phyloP scores from a whole-genome alignment of 2,113 vertebrate genomes.

The Prunella himalayana region DNA sequence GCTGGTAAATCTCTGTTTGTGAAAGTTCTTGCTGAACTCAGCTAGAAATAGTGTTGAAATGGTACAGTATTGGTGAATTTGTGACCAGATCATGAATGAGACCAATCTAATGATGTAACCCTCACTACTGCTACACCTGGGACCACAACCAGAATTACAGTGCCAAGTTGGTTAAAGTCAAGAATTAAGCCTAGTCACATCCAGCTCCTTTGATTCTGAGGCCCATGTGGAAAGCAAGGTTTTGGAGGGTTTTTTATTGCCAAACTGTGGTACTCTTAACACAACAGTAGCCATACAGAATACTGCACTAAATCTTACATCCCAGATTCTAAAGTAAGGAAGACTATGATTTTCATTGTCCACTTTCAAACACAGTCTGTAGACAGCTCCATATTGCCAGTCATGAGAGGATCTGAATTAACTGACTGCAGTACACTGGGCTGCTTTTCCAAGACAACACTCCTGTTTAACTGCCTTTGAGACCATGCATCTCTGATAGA shows the following conservation, averaged over 20 bases:
- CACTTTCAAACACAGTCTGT: neutral
- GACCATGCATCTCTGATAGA: neutral
- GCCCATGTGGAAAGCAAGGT: neutral
- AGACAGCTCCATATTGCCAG: neutral
- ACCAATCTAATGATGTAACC: neutral
- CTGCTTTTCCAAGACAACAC: neutral
- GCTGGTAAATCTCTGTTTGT: neutral
- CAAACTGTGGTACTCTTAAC: neutral
- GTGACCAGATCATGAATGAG: neutral
- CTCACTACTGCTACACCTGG: neutral
- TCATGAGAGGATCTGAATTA: fast-evolving
- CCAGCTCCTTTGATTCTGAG: neutral
- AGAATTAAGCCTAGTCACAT: neutral
- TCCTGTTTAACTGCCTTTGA: neutral
- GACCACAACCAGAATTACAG: neutral
- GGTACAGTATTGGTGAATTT: neutral
- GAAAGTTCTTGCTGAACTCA: neutral
- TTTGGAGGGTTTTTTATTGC: neutral
- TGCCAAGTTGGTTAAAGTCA: neutral
- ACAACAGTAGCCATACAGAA: neutral
- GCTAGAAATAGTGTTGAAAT: neutral
- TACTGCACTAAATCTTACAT: neutral
- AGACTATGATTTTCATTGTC: neutral
- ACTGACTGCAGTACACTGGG: neutral
- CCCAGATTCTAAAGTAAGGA: neutral